A percentile compares a stretch with the other conserved stretches of the same genome.
phyloP scores from a whole-genome alignment of 2,113 vertebrate species.

The Oxyruncus cristatus region DNA sequence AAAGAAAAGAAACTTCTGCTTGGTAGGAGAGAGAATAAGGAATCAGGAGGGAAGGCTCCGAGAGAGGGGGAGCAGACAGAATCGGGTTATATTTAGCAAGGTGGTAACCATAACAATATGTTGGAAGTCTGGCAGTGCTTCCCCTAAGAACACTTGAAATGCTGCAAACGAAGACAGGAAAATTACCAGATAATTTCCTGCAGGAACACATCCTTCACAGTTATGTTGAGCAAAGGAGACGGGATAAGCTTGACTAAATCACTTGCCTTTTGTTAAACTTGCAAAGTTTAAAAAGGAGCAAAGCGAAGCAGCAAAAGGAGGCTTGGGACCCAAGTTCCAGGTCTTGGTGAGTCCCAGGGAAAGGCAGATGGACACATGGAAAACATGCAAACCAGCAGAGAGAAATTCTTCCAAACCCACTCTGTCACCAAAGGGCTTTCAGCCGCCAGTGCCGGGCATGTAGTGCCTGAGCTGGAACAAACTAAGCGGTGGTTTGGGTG shows the following conservation, averaged over 20 bases:
- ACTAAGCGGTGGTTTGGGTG: background rate
- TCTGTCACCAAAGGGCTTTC: background rate
- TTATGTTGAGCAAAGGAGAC: background rate
- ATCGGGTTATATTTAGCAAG: slow-evolving; percentile 27
- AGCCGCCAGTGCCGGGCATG: background rate
- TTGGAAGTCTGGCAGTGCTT: background rate
- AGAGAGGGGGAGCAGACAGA: background rate
- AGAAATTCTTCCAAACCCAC: background rate
- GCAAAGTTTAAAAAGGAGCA: background rate
- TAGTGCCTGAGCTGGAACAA: background rate
- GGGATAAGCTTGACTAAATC: background rate
- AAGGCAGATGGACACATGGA: background rate
- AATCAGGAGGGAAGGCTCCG: background rate
- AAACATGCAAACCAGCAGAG: background rate
- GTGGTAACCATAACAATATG: slow-evolving; percentile 49
- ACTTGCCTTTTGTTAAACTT: background rate
- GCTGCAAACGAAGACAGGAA: slow-evolving; percentile 8
- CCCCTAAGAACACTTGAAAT: background rate
- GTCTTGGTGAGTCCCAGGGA: background rate
- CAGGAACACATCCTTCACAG: background rate
- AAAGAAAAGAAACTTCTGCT: background rate
- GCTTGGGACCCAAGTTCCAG: background rate
- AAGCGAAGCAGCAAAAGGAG: background rate
- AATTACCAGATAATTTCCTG: background rate
- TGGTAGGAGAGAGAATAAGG: background rate